Conservation (phyloP, 2,888 invertebrate genomes). For the Epiperipatus broadwayi region DNA sequence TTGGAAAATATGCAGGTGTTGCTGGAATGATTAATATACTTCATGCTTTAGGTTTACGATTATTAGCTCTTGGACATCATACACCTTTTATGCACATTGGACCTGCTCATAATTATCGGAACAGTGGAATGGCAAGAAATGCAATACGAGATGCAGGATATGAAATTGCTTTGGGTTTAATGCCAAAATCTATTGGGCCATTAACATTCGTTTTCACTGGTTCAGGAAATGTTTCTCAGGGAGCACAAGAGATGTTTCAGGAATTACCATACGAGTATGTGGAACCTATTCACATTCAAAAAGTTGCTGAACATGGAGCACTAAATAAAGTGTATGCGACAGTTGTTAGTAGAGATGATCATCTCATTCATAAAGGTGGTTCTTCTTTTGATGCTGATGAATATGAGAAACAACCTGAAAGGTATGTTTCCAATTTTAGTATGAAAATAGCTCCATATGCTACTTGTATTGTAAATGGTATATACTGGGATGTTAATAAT, state of each 20-base stretch:
- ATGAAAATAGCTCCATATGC: conserved; percentile 94
- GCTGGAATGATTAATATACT: conserved; percentile 97
- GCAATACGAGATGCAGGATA: conserved; percentile 97
- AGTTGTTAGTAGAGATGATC: conserved; percentile 79
- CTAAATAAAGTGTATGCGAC: conserved; percentile 89
- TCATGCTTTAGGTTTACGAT: conserved; percentile 80
- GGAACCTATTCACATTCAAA: conserved; percentile 74
- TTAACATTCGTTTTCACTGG: conserved; percentile 95
- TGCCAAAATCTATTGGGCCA: conserved; percentile 95
- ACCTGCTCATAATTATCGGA: conserved; percentile 93
- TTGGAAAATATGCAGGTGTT: conserved; percentile 94
- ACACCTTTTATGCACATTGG: conserved; percentile 99
- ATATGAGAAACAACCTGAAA: conserved; percentile 77
- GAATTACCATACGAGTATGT: conserved; percentile 95
- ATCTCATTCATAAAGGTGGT: conserved; percentile 73
- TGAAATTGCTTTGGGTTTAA: conserved; percentile 79
- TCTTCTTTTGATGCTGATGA: conserved; percentile 76
- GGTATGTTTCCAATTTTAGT: conserved; percentile 85
- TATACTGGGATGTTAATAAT: conserved; percentile 95
- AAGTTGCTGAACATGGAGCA: conserved; percentile 89
- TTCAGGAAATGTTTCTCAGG: conserved; percentile 85
- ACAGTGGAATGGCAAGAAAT: conserved; percentile 90
- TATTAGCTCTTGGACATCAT: conserved; percentile 88
- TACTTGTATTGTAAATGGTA: conserved; percentile 88
- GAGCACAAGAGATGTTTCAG: conserved; percentile 56